Evolutionary conservation across 1,140 invertebrate genomes (phyloP).

Genomic region (Drosophila biarmipes): DNA sequence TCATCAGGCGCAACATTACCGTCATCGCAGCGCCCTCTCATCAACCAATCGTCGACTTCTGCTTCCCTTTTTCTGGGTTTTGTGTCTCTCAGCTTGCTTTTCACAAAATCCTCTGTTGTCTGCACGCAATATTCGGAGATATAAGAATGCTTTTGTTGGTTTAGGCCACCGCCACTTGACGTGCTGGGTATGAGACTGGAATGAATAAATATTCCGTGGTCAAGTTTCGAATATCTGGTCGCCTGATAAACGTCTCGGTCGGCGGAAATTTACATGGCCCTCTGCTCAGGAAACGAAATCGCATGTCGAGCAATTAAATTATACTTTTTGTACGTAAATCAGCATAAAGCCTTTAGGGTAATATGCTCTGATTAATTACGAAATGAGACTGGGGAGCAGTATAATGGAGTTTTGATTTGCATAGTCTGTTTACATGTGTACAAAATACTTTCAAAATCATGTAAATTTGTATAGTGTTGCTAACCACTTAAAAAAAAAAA

Average conservation of each 20-base stretch:
- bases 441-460: too few relatives aligned
- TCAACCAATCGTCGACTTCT: conserved; percentile 74
- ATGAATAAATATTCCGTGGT: conserved; percentile 57
- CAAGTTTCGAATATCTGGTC: conserved; percentile 66
- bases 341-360: conserved; percentile 7
- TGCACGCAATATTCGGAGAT: conserved; percentile 66
- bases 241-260: conserved; percentile 65
- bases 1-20: conserved; percentile 46
- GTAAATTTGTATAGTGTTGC: too few relatives aligned
- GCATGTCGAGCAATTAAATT: conserved; percentile 47
- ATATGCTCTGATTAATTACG: conserved; percentile 12
- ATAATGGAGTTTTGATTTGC: neutral
- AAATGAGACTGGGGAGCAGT: conserved; percentile 1
- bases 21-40: conserved; percentile 50
- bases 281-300: conserved; percentile 64
- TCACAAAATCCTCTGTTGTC: conserved; percentile 61
- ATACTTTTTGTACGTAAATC: conserved; percentile 30
- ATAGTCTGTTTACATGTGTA: neutral
- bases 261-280: conserved; percentile 62
- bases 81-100: conserved; percentile 13
- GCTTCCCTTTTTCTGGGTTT: conserved; percentile 46
- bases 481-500: too few relatives aligned
- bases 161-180: conserved; percentile 35
- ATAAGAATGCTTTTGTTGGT: conserved; percentile 43
- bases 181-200: conserved; percentile 29